A percentile compares a stretch with the other conserved stretches of the same genome.
Conservation (phyloP, 2,797 vertebrate genomes). For the Takifugu rubripes region DNA sequence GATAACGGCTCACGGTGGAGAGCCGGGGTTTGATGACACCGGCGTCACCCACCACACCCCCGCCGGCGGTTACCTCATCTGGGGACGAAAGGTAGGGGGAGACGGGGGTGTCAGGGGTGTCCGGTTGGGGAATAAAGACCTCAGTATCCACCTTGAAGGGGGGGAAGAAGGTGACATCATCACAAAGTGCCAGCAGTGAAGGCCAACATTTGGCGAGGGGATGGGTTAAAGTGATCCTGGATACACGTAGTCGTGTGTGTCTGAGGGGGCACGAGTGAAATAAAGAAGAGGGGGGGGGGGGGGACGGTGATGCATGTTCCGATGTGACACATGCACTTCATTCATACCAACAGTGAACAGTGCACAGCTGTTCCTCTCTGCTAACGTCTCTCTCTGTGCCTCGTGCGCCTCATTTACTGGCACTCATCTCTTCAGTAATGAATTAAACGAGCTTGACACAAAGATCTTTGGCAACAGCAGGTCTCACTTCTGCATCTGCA, state of each 20-base stretch:
- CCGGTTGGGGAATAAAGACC: constrained; percentile 70
- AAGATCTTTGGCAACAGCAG: constrained; percentile 35
- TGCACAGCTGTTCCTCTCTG: constrained; percentile 30
- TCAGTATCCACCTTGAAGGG: constrained; percentile 77
- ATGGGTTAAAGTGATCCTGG: constrained; percentile 19
- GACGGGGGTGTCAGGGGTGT: constrained; percentile 76
- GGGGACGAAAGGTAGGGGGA: constrained; percentile 70
- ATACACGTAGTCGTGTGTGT: not conserved
- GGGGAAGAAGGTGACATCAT: constrained; percentile 62
- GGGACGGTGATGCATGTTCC: constrained; percentile 16
- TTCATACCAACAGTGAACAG: constrained; percentile 21
- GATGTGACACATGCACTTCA: constrained; percentile 15
- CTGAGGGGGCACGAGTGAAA: not conserved
- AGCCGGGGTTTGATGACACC: constrained; percentile 39
- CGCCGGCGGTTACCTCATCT: constrained; percentile 74
- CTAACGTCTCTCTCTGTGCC: constrained; percentile 1
- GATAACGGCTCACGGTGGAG: constrained; percentile 12
- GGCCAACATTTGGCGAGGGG: constrained; percentile 29
- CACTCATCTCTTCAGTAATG: constrained; percentile 1
- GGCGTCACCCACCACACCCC: constrained; percentile 27
- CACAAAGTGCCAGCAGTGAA: constrained; percentile 54
- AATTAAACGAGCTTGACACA: constrained; percentile 1
- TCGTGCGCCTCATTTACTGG: constrained; percentile 14
- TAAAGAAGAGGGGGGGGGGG: too few relatives aligned
- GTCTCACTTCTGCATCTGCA: constrained; percentile 70